These are phyloP conservation scores for Eristalis arbustorum DNA, from an alignment of 2,888 invertebrate species.

Conservation along the genomic window DNA sequence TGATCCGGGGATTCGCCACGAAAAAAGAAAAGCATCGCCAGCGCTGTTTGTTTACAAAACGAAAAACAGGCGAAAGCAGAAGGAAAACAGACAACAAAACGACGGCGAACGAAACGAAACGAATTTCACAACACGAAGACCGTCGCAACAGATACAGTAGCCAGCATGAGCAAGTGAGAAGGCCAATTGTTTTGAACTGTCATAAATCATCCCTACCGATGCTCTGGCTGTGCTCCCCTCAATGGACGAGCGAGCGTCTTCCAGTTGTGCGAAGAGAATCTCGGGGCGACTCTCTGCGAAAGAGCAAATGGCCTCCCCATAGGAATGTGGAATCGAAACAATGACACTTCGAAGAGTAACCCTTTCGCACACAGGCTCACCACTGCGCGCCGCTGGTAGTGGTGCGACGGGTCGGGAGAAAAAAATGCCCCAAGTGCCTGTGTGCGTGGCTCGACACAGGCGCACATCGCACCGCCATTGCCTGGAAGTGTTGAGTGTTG, in stretches of 20 bases:
- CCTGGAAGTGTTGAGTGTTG: constrained; percentile 54
- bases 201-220: constrained; percentile 78
- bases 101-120: constrained; percentile 4
- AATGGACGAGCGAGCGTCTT: constrained; percentile 17
- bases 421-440: constrained; percentile 13
- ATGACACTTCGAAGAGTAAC: constrained; percentile 41
- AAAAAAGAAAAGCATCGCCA: constrained; percentile 17
- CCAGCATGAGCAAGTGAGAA: constrained; percentile 71
- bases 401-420: not conserved
- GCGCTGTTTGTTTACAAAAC: constrained; percentile 55
- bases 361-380: constrained; percentile 29
- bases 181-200: constrained; percentile 78
- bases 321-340: constrained; percentile 62
- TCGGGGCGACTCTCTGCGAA: constrained; percentile 20
- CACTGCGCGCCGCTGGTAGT: not conserved
- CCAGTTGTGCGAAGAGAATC: too few relatives aligned
- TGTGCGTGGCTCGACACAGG: constrained; percentile 54
- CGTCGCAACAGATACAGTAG: constrained; percentile 66
- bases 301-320: constrained; percentile 29
- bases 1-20: constrained; percentile 17
- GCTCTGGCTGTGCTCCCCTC: constrained; percentile 43
- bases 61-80: not conserved
- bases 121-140: constrained; percentile 47
- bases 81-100: constrained; percentile 7
- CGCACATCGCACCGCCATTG: constrained; percentile 53